A percentile compares a stretch with the other conserved stretches of the same genome.
Conservation (phyloP, 2,888 invertebrate species). For the Drosophila austrosaltans region DNA sequence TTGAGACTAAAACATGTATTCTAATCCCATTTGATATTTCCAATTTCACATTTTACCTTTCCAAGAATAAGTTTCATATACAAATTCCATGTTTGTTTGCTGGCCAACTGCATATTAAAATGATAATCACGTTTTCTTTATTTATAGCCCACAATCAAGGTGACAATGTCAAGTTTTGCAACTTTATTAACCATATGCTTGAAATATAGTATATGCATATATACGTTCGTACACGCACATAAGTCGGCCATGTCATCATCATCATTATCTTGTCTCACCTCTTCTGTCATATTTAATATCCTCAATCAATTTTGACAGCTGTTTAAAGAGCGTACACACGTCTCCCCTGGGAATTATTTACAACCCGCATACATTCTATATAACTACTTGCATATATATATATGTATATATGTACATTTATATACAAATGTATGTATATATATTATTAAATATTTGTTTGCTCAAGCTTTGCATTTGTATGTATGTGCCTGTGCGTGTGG, state of each 20-base stretch:
- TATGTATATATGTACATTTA: no score
- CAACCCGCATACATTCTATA: slow-evolving; percentile 16
- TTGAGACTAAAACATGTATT: no score
- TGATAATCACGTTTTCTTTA: slow-evolving; percentile 57
- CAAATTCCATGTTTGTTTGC: not conserved
- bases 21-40: no score
- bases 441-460: slow-evolving; percentile 68
- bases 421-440: slow-evolving; percentile 38
- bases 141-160: slow-evolving; percentile 51
- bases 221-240: slow-evolving; percentile 14
- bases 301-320: slow-evolving; percentile 70
- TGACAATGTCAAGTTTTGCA: slow-evolving; percentile 65
- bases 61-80: not conserved
- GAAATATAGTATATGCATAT: not conserved
- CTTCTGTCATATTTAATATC: slow-evolving; percentile 32
- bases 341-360: slow-evolving; percentile 17
- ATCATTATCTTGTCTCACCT: not conserved
- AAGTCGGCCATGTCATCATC: slow-evolving; percentile 34
- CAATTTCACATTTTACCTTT: no score
- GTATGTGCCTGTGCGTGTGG: slow-evolving; percentile 17
- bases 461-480: slow-evolving; percentile 30
- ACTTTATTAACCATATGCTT: slow-evolving; percentile 69
- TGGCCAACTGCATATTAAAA: slow-evolving; percentile 49
- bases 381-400: slow-evolving; percentile 5
- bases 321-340: slow-evolving; percentile 63